phyloP scores from a whole-genome alignment of 2,888 invertebrate genomes.

The Orchestes rusci region DNA sequence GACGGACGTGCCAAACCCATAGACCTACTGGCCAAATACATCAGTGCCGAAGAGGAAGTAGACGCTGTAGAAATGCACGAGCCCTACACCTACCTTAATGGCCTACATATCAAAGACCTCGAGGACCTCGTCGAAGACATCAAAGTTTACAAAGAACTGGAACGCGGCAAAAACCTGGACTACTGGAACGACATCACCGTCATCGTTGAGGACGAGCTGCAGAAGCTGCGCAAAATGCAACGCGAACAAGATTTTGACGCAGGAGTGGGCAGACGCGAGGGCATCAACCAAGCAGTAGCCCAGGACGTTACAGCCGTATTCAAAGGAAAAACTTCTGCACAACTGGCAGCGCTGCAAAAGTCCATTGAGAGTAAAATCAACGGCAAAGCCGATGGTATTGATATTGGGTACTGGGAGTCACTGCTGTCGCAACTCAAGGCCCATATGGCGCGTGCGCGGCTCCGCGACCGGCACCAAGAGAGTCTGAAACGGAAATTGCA shows the following conservation, averaged over 20 bases:
- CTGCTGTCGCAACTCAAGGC: slow-evolving; percentile 92
- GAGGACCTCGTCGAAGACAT: slow-evolving; percentile 97
- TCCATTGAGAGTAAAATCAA: slow-evolving; percentile 84
- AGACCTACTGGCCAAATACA: slow-evolving; percentile 93
- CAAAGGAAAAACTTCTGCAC: slow-evolving; percentile 85
- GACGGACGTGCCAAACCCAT: slow-evolving; percentile 78
- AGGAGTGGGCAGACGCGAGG: slow-evolving; percentile 32
- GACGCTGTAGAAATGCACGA: slow-evolving; percentile 97
- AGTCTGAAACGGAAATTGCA: slow-evolving; percentile 82
- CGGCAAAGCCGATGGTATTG: slow-evolving; percentile 80
- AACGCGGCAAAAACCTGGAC: slow-evolving; percentile 77
- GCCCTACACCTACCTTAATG: slow-evolving; percentile 91
- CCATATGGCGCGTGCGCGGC: slow-evolving; percentile 86
- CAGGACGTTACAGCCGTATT: slow-evolving; percentile 85
- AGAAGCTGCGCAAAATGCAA: slow-evolving; percentile 73
- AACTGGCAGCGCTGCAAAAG: slow-evolving; percentile 73
- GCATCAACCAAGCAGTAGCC: slow-evolving; percentile 84
- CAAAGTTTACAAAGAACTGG: slow-evolving; percentile 88
- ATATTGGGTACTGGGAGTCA: slow-evolving; percentile 94
- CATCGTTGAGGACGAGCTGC: slow-evolving; percentile 88
- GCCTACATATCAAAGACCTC: slow-evolving; percentile 79
- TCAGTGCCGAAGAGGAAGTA: slow-evolving; percentile 78
- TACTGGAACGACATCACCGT: slow-evolving; percentile 97
- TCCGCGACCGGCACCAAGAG: slow-evolving; percentile 87
- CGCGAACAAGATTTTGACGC: slow-evolving; percentile 54